Evolutionary conservation across 30 jellyfish, hydroid and myxozoan species (phyloP).

Genomic region (Morbakka virulenta): DNA sequence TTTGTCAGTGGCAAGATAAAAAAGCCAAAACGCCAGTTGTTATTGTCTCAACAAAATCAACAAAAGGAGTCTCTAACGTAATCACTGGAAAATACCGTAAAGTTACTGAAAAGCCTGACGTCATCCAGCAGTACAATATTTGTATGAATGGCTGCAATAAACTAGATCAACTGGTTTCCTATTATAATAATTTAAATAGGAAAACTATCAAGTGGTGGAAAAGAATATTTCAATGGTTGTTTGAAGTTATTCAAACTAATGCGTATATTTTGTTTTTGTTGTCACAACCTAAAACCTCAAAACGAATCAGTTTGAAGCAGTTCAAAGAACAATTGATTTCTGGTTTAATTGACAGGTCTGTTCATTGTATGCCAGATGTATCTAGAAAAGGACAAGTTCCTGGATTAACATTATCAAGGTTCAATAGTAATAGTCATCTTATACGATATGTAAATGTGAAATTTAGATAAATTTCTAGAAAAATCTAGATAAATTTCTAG

Average conservation of each 20-base stretch:
- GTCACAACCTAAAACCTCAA: neutral
- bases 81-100: neutral
- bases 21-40: slow-evolving; percentile 31
- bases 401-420: too few species aligned
- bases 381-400: too few species aligned
- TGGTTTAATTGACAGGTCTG: too few species aligned
- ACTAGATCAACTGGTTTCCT: slow-evolving; percentile 28
- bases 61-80: neutral
- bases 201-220: slow-evolving; percentile 20
- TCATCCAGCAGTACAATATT: neutral
- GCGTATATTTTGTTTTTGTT: slow-evolving; percentile 14
- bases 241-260: slow-evolving; percentile 11
- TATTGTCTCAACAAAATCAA: neutral
- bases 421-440: too few species aligned
- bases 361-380: too few species aligned
- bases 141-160: slow-evolving; percentile 27
- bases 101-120: neutral
- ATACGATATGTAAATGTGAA: too few species aligned
- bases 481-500: too few species aligned
- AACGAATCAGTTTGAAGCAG: too few species aligned
- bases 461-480: too few species aligned
- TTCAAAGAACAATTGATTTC: too few species aligned
- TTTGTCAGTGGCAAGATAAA: slow-evolving; percentile 19
- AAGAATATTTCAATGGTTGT: slow-evolving; percentile 9
- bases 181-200: neutral